Base-by-base conservation (phyloP, 2,888 invertebrate genomes). In the Hecatera dysodea region DNA sequence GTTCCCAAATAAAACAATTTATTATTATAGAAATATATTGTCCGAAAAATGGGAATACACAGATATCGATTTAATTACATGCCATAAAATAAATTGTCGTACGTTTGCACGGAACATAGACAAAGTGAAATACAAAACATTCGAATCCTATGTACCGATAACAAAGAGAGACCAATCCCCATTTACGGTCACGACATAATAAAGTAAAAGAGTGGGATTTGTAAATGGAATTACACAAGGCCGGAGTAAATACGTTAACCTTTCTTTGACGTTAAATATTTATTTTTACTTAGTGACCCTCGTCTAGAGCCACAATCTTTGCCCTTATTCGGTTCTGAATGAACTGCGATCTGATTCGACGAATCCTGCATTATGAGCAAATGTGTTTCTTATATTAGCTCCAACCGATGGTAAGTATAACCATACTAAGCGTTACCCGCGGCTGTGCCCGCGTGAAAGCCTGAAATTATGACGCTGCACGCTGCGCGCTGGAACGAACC, bases 241-340 rank as follows among this genome's bases (percentile, higher is more conserved):
- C 50, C 53, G 3, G 56, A 42, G 71, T 69, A 72, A 82, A 74
- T 82, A 82, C 39, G 29, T 19, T 61, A 71, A 70, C 71, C 75
- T 79, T 85, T 72, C 48, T 65, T 75, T 79, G 56, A 52, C 67
- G 75, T 72, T 67, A 70, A 79, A 82, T 75, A 79, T 82, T 70
- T 85, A 82, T 85, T 82, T 78, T 79, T 67, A 70, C 72, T 79
- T 64, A 79, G 71, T 70, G 75, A 85, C 83, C 85, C 67, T 70
- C 64, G 71, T 75, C 63, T 60, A 59, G 22, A 48, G 36, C 60
- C 72, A 42, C 73, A 78, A 72, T 78, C 61, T 82, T 74, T 84
- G 55, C 74, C 60, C 68, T 69, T 53, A 53, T 15, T 64, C 42
- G 63, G 67, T 66, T 74, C 59, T 67, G 64, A 53, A 59, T 53